A percentile compares a stretch with the other conserved stretches of the same genome.
phyloP scores from a whole-genome alignment of 2,797 vertebrate genomes.

The Enoplosus armatus region DNA sequence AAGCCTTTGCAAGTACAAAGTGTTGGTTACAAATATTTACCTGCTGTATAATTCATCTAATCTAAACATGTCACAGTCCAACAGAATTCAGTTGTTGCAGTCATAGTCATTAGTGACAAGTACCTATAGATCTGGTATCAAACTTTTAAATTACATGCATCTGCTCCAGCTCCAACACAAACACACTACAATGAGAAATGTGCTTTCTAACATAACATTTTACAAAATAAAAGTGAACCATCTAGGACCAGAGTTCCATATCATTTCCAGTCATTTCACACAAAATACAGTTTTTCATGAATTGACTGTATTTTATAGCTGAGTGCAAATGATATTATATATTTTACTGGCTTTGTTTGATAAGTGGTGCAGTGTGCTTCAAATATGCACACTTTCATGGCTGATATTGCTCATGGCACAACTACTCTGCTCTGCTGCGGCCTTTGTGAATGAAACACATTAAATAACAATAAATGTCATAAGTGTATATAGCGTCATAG shows the following conservation, averaged over 20 bases:
- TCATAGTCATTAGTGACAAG: background rate
- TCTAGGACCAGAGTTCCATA: background rate
- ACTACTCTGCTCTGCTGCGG: background rate
- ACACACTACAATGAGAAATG: background rate
- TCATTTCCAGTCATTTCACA: background rate
- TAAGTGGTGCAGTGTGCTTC: background rate
- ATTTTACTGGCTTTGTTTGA: background rate
- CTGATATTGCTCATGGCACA: slow-evolving; percentile 4
- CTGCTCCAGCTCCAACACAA: background rate
- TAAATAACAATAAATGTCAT: background rate
- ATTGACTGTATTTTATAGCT: background rate
- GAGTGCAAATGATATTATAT: background rate
- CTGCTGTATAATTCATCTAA: background rate
- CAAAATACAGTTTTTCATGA: background rate
- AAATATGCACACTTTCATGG: slow-evolving; percentile 4
- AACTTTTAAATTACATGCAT: background rate
- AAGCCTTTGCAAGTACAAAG: slow-evolving; percentile 1
- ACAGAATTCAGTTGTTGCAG: background rate
- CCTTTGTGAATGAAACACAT: slow-evolving; percentile 1
- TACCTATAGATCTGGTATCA: background rate
- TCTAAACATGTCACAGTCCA: background rate
- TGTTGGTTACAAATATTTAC: background rate
- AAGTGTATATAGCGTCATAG: background rate
- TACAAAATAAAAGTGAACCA: background rate
- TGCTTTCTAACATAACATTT: background rate